Conservation (phyloP, 2,113 vertebrate species). For the Dunckerocampus dactyliophorus region DNA sequence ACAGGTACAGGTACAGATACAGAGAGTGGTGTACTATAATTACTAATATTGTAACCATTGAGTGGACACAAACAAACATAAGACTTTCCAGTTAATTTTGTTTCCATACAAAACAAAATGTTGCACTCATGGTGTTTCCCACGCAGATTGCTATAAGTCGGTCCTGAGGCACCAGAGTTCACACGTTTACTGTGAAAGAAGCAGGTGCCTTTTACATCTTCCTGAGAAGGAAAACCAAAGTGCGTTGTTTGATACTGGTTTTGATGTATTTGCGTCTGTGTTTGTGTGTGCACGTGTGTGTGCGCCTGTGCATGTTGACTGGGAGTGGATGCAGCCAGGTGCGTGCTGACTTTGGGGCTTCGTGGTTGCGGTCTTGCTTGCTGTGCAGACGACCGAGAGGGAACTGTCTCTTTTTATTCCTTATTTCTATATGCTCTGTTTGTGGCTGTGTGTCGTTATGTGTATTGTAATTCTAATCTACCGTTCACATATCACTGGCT, state of each 20-base stretch:
- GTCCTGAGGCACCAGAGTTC: constrained; percentile 35
- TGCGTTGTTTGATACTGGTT: constrained; percentile 32
- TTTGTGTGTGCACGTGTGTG: constrained; percentile 23
- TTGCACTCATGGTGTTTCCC: constrained; percentile 56
- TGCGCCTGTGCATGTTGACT: constrained; percentile 41
- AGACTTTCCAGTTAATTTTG: too few relatives aligned
- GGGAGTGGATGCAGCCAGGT: constrained; percentile 68
- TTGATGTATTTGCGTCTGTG: constrained; percentile 52
- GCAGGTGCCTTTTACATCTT: constrained; percentile 41
- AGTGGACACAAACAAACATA: too few relatives aligned
- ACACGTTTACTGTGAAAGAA: constrained; percentile 18
- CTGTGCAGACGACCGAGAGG: constrained; percentile 71
- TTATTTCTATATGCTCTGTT: constrained; percentile 35
- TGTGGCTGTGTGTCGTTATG: constrained; percentile 11
- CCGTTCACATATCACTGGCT: neutral
- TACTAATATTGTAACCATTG: too few relatives aligned
- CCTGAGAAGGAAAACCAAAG: constrained; percentile 32
- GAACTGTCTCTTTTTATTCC: constrained; percentile 65
- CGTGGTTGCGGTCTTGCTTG: constrained; percentile 76
- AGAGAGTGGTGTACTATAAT: too few relatives aligned
- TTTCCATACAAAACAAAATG: too few relatives aligned
- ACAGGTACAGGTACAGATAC: too few relatives aligned
- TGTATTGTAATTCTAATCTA: neutral
- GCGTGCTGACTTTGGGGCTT: constrained; percentile 70
- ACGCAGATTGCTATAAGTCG: constrained; percentile 47